Evolutionary conservation across 2,888 invertebrate genomes (phyloP), one percentile per base, ranked within the genome.

Genomic region (Ptychoptera albimana): DNA sequence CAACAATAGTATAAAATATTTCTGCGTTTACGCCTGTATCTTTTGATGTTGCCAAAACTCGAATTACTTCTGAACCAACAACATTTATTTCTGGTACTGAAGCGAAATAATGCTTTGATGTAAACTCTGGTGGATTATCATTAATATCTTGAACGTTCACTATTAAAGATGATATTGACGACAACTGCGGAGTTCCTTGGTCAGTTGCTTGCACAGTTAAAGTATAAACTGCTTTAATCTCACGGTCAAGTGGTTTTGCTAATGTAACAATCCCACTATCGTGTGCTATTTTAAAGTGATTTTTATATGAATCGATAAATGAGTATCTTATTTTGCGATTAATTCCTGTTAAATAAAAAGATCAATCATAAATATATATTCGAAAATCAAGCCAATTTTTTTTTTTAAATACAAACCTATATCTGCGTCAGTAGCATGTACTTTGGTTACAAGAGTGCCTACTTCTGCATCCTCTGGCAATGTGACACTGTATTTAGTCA

Each of bases 51-150:
- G 96, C 97, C 50, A 79, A 71, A 23, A 97, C 85, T 53, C 79
- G 73, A 12, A 83, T 75, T 11, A 96, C 77, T 64, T 87, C 83
- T 1, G 85, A 77, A 45, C 86, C 87, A 43, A 83, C 70, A 2
- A 79, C 70, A 52, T 80, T 77, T 47, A 82, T 75, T 68, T 94
- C 93, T 2, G 82, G 74, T 29, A 89, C 78, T 37, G 73, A 68
- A 14, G 83, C 81, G 52, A 73, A 75, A 64, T 93, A 94, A 51
- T 78, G 76, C 54, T 80, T 81, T 47, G 79, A 76, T 48, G 81
- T 80, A 64, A 97, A 97, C 66, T 88, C 88, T 9, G 97, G 97
- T 23, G 93, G 91, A 70, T 94, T 94, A 66, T 96, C 94, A 59
- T 87, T 93, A 50, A 92, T 86, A 64, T 94, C 93, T 59, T 87